Percentiles rank a stretch among this genome's conserved stretches.
phyloP scores from a whole-genome alignment of 2,797 vertebrate species.

The Brotula barbata region DNA sequence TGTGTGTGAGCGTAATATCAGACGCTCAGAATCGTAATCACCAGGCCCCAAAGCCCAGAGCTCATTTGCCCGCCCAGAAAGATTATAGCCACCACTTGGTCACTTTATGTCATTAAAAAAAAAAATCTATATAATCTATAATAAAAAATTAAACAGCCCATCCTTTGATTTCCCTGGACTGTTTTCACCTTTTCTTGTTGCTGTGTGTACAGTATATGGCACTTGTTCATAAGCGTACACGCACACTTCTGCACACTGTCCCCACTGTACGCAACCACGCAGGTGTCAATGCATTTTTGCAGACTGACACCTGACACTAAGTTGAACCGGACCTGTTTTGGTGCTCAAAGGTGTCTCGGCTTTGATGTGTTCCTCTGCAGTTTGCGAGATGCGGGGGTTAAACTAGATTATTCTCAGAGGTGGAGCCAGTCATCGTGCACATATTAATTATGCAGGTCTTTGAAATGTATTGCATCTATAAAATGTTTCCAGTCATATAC shows the following conservation, averaged over 20 bases:
- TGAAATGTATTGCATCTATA: conserved; percentile 54
- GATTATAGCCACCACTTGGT: conserved; percentile 4
- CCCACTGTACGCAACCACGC: background rate
- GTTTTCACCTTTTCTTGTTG: background rate
- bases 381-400: conserved; percentile 51
- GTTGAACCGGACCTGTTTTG: conserved; percentile 18
- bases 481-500: conserved; percentile 37
- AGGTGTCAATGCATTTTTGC: conserved; percentile 31
- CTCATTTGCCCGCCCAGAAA: conserved; percentile 34
- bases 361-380: conserved; percentile 55
- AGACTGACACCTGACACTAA: background rate
- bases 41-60: conserved; percentile 36
- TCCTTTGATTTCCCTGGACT: background rate
- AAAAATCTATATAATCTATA: background rate
- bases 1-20: background rate
- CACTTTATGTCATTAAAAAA: conserved; percentile 4
- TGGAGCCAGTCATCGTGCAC: conserved; percentile 29
- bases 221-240: background rate
- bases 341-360: background rate
- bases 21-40: conserved; percentile 26
- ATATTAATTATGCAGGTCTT: conserved; percentile 52
- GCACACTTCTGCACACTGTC: background rate
- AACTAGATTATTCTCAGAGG: conserved; percentile 48
- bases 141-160: background rate
- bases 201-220: background rate